Evolutionary conservation across 1,140 invertebrate genomes (phyloP).

Genomic region (Calephelis virginiensis): DNA sequence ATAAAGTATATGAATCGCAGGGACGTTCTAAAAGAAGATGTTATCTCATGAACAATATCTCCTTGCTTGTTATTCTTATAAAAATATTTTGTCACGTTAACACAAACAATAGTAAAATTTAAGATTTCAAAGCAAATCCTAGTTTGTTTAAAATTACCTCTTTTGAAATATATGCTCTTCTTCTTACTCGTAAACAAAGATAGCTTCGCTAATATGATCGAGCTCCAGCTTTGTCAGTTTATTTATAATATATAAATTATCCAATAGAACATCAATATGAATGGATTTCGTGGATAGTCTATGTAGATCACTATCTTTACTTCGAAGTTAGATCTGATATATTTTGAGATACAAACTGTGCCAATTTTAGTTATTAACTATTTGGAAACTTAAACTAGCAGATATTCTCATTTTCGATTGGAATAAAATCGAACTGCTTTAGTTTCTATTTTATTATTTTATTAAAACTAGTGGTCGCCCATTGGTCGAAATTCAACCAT

Average conservation of each 20-base stretch:
- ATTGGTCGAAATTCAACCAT: too few species aligned
- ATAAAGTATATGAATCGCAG: too few species aligned
- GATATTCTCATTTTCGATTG: too few species aligned
- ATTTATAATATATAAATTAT: slow-evolving; percentile 15
- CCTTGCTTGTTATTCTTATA: too few species aligned
- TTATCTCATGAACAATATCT: too few species aligned
- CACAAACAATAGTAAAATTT: not conserved
- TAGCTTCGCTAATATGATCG: not conserved
- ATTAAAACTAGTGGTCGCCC: too few species aligned
- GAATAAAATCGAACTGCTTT: too few species aligned
- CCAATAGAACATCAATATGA: slow-evolving; percentile 9
- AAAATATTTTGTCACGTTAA: slow-evolving; percentile 7
- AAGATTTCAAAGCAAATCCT: slow-evolving; percentile 4
- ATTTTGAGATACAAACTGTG: too few species aligned
- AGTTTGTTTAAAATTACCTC: slow-evolving; percentile 14
- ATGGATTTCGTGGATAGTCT: slow-evolving; percentile 4
- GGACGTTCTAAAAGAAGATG: too few species aligned
- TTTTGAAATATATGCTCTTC: slow-evolving; percentile 9
- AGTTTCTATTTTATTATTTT: too few species aligned
- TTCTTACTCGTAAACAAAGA: slow-evolving; percentile 10
- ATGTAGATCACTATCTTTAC: slow-evolving; percentile 3
- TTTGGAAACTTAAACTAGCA: too few species aligned
- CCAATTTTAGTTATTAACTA: too few species aligned
- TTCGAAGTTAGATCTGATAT: not conserved
- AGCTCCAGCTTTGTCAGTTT: not conserved